phyloP scores from a whole-genome alignment of 2,113 vertebrate genomes.

The Fukomys damarensis region DNA sequence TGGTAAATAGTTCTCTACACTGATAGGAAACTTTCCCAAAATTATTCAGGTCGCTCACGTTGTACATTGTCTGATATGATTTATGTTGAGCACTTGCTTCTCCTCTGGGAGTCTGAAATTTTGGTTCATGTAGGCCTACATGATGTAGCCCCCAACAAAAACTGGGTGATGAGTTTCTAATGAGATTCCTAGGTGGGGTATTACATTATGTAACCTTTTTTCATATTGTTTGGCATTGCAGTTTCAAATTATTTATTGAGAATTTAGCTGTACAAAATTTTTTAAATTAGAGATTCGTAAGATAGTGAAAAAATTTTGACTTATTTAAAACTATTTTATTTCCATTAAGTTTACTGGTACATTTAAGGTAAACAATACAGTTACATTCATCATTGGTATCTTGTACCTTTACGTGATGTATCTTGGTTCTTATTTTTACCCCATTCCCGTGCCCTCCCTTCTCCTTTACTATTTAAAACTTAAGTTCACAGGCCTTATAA shows the following conservation, averaged over 20 bases:
- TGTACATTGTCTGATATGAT: neutral
- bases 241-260: neutral
- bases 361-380: too few species aligned
- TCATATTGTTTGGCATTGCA: neutral
- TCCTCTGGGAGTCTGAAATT: neutral
- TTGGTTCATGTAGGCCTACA: neutral
- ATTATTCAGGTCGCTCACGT: neutral
- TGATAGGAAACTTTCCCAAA: neutral
- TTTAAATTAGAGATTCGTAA: neutral
- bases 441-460: too few species aligned
- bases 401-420: too few species aligned
- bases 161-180: neutral
- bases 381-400: too few species aligned
- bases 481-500: neutral
- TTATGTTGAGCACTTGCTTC: neutral
- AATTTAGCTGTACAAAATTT: neutral
- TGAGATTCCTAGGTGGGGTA: neutral
- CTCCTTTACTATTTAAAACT: conserved; percentile 56
- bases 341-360: too few species aligned
- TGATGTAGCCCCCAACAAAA: neutral
- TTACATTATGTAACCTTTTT: neutral
- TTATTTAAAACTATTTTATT: conserved; percentile 55
- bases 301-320: neutral
- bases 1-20: neutral
- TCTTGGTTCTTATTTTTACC: too few species aligned